phyloP scores from a whole-genome alignment of 2,888 invertebrate species.

The Parnassius apollo region DNA sequence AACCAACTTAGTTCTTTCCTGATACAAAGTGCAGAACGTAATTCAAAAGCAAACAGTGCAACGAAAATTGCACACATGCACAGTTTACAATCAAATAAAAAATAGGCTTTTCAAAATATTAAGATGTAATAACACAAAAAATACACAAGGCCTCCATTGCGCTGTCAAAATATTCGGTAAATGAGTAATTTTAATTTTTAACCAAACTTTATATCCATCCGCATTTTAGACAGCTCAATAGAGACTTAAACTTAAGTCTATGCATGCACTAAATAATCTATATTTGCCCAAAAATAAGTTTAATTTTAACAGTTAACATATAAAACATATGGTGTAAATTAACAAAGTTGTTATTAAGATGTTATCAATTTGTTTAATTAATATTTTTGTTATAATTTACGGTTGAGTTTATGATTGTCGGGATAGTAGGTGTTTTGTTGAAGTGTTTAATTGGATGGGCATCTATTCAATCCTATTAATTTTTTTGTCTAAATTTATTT shows the following conservation, averaged over 20 bases:
- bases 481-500: too few species aligned
- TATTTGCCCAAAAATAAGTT: background rate
- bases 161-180: background rate
- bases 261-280: background rate
- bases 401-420: too few species aligned
- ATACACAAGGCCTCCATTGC: background rate
- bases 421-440: too few species aligned
- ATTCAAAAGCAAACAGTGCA: conserved; percentile 62
- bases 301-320: background rate
- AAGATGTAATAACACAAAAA: background rate
- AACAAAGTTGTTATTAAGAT: too few species aligned
- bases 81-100: conserved; percentile 29
- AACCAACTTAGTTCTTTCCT: conserved; percentile 31
- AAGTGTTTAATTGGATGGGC: too few species aligned
- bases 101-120: background rate
- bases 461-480: too few species aligned
- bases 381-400: too few species aligned
- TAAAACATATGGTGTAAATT: too few species aligned
- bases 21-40: conserved; percentile 23
- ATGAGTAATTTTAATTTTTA: background rate
- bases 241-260: background rate
- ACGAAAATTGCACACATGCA: conserved; percentile 59
- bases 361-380: too few species aligned
- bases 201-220: background rate
- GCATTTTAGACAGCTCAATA: conserved; percentile 1